Conservation (phyloP, 2,113 vertebrate species). For the Rhinolophus ferrumequinum region DNA sequence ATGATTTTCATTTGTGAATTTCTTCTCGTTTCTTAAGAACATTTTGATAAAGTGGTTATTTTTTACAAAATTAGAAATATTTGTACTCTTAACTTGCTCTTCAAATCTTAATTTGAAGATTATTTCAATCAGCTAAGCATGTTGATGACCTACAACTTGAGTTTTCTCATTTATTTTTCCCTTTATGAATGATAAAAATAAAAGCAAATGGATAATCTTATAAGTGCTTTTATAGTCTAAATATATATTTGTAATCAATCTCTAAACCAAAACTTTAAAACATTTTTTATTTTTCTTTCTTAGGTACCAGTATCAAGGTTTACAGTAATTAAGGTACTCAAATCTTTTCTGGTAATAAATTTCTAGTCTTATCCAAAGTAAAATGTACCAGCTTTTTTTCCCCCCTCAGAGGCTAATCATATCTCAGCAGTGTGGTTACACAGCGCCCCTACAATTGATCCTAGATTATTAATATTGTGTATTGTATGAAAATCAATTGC, state of each 20-base stretch:
- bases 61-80: slow-evolving; percentile 4
- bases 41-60: not conserved
- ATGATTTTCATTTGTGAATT: not conserved
- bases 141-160: not conserved
- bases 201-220: slow-evolving; percentile 1
- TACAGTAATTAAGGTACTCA: slow-evolving; percentile 6
- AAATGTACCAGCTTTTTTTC: not conserved
- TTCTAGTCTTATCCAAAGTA: slow-evolving; percentile 19
- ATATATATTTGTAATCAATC: not conserved
- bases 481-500: not conserved
- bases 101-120: not conserved
- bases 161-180: slow-evolving; percentile 37
- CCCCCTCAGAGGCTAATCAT: not conserved
- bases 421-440: not conserved
- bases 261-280: slow-evolving; percentile 51
- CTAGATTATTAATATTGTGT: not conserved
- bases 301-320: slow-evolving; percentile 10
- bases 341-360: slow-evolving; percentile 20
- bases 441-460: not conserved
- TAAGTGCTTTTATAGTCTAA: slow-evolving; percentile 41
- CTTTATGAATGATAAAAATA: slow-evolving; percentile 42
- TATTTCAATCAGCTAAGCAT: not conserved
- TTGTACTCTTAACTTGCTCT: slow-evolving; percentile 17
- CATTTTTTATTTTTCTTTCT: not conserved
- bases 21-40: slow-evolving; percentile 12